Evolutionary conservation across 2,113 vertebrate genomes (phyloP), one percentile per base, ranked within the genome.

Genomic region (Seriola dumerili): DNA sequence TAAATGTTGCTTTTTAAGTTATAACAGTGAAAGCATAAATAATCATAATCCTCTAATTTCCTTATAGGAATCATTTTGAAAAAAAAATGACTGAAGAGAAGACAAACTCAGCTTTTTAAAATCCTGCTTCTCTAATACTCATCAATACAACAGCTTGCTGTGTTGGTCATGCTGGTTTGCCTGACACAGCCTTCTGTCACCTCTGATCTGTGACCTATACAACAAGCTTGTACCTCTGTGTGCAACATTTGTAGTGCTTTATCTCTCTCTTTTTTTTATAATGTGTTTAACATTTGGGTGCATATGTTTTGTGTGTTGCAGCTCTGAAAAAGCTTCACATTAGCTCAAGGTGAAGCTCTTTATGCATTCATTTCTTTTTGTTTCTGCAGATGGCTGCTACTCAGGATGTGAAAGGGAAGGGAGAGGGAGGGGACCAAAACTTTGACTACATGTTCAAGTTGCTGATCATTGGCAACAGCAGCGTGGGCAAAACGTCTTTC

Each of bases 391-490:
- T 98, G 97, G 95, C 97, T 90, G 95, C 96, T 83, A 93, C 96
- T 88, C 97, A 98, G 92, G 97, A 97, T 82, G 90, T 90, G 63
- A 96, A 96, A 91, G 97, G 97, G 89, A 98, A 98, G 85, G 93
- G 91, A 9, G 97, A 98, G 83, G 95, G 96, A 38, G 96, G 96
- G 0, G 97, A 98, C 88, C 97, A 97, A 92, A 98, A 98, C 94
- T 98, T 97, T 74, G 97, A 98, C 93, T 97, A 97, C 92, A 98
- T 98, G 97, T 98, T 98, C 90, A 98, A 98, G 80, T 75, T 98
- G 86, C 95, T 98, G 65, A 97, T 98, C 93, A 98, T 98, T 5
- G 97, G 97, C 80, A 98, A 98, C 87, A 98, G 97, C 96, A 98
- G 97, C 6, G 97, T 98, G 69, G 97, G 97, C 17, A 98, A 98